Evolutionary conservation across 2,113 vertebrate species (phyloP).

Genomic region (Lamprologus speciosus): DNA sequence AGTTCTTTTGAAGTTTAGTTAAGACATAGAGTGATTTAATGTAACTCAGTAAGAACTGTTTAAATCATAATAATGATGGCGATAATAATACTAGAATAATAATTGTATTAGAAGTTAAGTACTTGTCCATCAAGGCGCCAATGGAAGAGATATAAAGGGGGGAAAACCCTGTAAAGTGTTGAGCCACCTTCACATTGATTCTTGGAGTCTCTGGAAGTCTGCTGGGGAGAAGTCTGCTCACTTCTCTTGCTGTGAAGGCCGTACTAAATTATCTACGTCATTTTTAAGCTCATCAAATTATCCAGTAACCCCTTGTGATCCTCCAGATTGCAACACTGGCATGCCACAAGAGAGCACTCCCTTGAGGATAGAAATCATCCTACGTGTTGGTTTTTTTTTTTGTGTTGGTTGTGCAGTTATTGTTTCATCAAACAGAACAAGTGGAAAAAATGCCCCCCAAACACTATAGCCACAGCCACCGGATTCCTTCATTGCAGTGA

Average conservation of each 20-base stretch:
- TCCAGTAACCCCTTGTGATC: not conserved
- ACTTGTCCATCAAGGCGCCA: not conserved
- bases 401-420: not conserved
- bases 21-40: not conserved
- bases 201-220: not conserved
- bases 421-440: not conserved
- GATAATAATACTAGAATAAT: not conserved
- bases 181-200: not conserved
- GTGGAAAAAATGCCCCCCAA: not conserved
- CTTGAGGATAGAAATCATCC: not conserved
- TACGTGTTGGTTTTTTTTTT: not conserved
- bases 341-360: not conserved
- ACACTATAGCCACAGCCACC: not conserved
- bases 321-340: not conserved
- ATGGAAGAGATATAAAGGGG: not conserved
- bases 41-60: not conserved
- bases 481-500: not conserved
- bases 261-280: not conserved
- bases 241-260: not conserved
- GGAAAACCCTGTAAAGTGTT: not conserved
- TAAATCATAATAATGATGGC: not conserved
- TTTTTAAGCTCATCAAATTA: not conserved
- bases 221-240: not conserved
- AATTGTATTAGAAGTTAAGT: not conserved
- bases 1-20: not conserved